Percentiles rank a stretch among this genome's conserved stretches.
phyloP scores from a whole-genome alignment of 2,113 vertebrate genomes.

The Empidonax traillii region DNA sequence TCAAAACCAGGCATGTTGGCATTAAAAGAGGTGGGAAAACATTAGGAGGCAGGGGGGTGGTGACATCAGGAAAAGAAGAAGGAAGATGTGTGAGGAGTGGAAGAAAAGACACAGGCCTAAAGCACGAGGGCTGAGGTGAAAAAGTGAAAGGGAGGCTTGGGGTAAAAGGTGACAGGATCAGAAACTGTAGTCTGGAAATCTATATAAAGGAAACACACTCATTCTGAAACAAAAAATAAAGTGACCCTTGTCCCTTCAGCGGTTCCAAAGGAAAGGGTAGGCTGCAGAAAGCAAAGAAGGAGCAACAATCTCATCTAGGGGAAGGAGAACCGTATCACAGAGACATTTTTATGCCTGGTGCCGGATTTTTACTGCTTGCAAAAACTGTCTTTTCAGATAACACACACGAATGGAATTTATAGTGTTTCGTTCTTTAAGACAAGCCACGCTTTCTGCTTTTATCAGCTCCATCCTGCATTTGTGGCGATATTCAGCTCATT shows the following conservation, averaged over 20 bases:
- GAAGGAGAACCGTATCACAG: not conserved
- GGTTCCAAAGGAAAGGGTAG: not conserved
- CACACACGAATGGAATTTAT: constrained; percentile 53
- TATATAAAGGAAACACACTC: not conserved
- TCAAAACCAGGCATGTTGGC: not conserved
- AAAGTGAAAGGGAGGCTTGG: not conserved
- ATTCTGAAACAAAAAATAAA: not conserved
- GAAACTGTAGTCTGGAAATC: not conserved
- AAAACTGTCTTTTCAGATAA: constrained; percentile 64
- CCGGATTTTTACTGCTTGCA: constrained; percentile 61
- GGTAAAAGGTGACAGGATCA: constrained; percentile 9
- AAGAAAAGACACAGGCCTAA: constrained; percentile 7
- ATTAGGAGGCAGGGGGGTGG: not conserved
- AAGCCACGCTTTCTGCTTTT: constrained; percentile 55
- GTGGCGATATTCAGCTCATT: constrained; percentile 34
- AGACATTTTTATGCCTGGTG: constrained; percentile 32
- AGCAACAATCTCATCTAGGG: not conserved
- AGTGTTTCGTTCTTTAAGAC: constrained; percentile 49
- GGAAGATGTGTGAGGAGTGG: constrained; percentile 28
- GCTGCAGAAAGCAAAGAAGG: not conserved
- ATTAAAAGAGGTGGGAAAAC: not conserved
- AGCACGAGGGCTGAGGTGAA: not conserved
- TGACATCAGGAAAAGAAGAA: not conserved
- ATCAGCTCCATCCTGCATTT: constrained; percentile 29
- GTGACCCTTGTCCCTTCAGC: not conserved